Conservation (phyloP, 2,797 vertebrate genomes). For the Falco concolor region DNA sequence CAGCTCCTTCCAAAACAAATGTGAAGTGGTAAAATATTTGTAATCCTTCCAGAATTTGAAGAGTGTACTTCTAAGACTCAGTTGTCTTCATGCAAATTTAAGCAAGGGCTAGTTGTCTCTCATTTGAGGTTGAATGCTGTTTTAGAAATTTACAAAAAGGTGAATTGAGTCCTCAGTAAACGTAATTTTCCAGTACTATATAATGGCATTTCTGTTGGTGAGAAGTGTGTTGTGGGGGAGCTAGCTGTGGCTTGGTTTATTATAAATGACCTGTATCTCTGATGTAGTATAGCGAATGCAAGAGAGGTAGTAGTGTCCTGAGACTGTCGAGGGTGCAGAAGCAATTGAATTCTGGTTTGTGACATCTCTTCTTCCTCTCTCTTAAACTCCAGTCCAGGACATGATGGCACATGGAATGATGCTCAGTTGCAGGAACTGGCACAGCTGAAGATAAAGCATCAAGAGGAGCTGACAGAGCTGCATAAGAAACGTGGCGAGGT, state of each 20-base stretch:
- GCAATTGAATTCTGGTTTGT: neutral
- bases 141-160: neutral
- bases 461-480: slow-evolving; percentile 93
- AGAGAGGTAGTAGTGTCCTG: neutral
- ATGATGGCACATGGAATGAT: slow-evolving; percentile 80
- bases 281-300: neutral
- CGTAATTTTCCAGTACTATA: neutral
- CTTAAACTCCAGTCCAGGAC: slow-evolving; percentile 72
- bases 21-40: neutral
- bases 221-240: neutral
- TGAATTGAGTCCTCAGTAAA: neutral
- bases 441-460: slow-evolving; percentile 90
- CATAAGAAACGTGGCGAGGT: slow-evolving; percentile 98
- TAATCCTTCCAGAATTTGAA: neutral
- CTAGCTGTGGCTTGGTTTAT: neutral
- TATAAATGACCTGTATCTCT: neutral
- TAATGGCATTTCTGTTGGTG: neutral
- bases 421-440: slow-evolving; percentile 88
- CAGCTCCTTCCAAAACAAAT: neutral
- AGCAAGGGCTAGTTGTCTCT: neutral
- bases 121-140: neutral
- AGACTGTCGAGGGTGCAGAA: neutral
- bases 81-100: neutral
- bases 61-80: neutral
- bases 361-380: neutral